Evolutionary conservation across 1,140 invertebrate species (phyloP), one percentile per base, ranked within the genome.

Genomic region (Cardiocondyla obscurior): DNA sequence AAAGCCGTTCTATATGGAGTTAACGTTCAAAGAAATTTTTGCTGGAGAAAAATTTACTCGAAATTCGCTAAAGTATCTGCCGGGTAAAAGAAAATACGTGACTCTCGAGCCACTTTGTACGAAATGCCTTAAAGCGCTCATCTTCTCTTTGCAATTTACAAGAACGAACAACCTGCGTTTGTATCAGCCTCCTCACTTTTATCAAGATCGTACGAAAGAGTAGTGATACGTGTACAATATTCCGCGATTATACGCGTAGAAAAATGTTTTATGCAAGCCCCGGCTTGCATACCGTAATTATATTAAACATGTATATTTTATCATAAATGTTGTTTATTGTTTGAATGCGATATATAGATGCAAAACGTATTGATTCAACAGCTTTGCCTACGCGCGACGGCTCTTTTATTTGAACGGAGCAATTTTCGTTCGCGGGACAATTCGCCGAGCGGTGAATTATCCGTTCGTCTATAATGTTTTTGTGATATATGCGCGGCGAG

Each of bases 101-200:
- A 51, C 16, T n/a, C 62, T 39, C 5, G 51, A 69, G 62, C 33
- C 39, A 44, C 46, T 69, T 69, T 79, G 46, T 22, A 30, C 19
- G 33, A 79, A 67, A 79, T 79, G 33, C n/a, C 16, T 77, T 8
- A 33, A n/a, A 62, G 39, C 28, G 28, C 42, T 67, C 33, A 39
- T 53, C 22, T 39, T 64, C n/a, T 44, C 39, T 44, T 44, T 74
- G 44, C 14, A 51, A 67, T 67, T 77, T 77, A 51, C 30, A 67
- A 67, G 30, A 53, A 28, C 42, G 30, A 36, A 77, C 60, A 77
- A 65, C 22, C 7, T 46, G 28, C 4, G 25, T 74, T 77, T 77
- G 8, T 51, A 51, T 51, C 42, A 51, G 53, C 10, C 10, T 46
- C 1, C 6, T 77, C 39, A 19, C 42, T 19, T 53, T 51, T 39